A percentile compares a stretch with the other conserved stretches of the same genome.
These are phyloP conservation scores for Styela clava DNA, from an alignment of 23 tunicate genomes.

Conservation along the genomic window DNA sequence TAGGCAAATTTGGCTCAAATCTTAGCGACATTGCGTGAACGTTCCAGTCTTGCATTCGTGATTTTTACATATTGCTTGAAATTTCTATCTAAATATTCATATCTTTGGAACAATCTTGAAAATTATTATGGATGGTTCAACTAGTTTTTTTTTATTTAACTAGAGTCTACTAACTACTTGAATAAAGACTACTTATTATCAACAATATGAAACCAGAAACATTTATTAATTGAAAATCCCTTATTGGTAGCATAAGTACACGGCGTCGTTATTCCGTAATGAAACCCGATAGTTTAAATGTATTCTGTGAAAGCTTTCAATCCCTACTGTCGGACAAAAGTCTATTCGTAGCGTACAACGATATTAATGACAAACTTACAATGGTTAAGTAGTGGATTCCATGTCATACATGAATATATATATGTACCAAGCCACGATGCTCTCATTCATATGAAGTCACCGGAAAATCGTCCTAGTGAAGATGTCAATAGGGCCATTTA, in stretches of 20 bases:
- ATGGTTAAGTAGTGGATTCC: slow-evolving; percentile 15
- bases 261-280: neutral
- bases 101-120: too few relatives aligned
- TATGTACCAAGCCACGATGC: slow-evolving; percentile 16
- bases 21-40: too few relatives aligned
- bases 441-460: neutral
- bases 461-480: neutral
- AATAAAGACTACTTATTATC: too few relatives aligned
- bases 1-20: too few relatives aligned
- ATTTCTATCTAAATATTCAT: too few relatives aligned
- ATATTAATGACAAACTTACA: slow-evolving; percentile 24
- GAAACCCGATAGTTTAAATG: neutral
- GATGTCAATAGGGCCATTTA: too few relatives aligned
- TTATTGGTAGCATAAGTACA: neutral
- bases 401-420: slow-evolving; percentile 5
- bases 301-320: neutral
- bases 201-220: too few relatives aligned
- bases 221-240: neutral
- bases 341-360: neutral
- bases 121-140: too few relatives aligned
- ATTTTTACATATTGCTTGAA: too few relatives aligned
- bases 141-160: too few relatives aligned
- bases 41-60: too few relatives aligned
- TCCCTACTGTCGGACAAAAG: neutral
- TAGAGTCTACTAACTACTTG: too few relatives aligned